A percentile compares a stretch with the other conserved stretches of the same genome.
phyloP scores from a whole-genome alignment of 1,140 invertebrate genomes.

The Cecropterus lyciades region DNA sequence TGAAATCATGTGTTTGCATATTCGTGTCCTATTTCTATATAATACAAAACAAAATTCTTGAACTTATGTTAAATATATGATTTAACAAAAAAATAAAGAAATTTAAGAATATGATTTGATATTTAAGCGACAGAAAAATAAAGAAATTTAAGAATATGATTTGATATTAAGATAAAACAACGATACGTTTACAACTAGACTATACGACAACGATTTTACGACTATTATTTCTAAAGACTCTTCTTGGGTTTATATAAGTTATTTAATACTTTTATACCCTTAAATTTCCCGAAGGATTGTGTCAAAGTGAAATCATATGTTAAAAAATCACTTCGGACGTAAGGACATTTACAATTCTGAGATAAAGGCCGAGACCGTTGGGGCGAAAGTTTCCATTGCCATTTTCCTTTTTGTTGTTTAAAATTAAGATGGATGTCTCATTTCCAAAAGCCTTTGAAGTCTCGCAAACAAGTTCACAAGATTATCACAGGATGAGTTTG shows the following conservation, averaged over 20 bases:
- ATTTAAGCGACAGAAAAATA: no score
- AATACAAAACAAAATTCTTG: no score
- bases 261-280: neutral
- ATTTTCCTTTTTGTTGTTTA: constrained; percentile 22
- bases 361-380: neutral
- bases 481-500: neutral
- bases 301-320: constrained; percentile 11
- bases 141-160: no score
- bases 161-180: no score
- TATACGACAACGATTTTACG: no score
- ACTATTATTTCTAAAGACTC: no score
- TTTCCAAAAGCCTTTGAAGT: constrained; percentile 10
- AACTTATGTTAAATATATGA: no score
- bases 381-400: constrained; percentile 9
- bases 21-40: no score
- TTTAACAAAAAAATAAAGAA: no score
- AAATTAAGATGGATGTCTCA: constrained; percentile 25
- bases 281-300: neutral
- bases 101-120: no score
- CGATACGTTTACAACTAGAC: no score
- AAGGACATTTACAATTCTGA: constrained; percentile 10
- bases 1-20: no score
- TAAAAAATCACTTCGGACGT: neutral
- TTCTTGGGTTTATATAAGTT: neutral
- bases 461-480: neutral